Base-by-base conservation (phyloP, 92 coral and sea anemone species). In the Zoanthus sociatus region DNA sequence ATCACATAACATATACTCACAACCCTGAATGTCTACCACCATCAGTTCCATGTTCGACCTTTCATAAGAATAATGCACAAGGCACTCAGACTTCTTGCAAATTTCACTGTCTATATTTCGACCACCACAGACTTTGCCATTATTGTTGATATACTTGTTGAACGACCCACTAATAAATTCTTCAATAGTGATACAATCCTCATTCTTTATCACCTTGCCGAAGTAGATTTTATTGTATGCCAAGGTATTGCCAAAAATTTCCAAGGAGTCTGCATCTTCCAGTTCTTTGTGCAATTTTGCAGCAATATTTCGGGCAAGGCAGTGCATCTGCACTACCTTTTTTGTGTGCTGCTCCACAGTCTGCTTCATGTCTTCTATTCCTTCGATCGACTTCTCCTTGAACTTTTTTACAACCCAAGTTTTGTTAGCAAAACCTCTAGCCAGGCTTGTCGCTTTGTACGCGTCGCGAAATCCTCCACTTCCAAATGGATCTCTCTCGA, bases 21-120 rank as follows among this genome's bases (percentile, higher is more conserved):
- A 84, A 17, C 88, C 73, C 45, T 84, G 82, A 84, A 84, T 84
- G 81, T 84, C 88, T 60, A 73, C 47, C 20, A 84, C 79, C 71
- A 51, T 84, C 63, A 84, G 77, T 51, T 84, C 78, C 53, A n/a
- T 73, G 44, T 84, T 61, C 32, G 88, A 84, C 54, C 81, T 84
- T 70, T 84, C 81, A 63, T 42, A 84, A 11, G 79, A 33, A 42
- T 71, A 84, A 42, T 72, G 88, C 32, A 61, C 88, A 72, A 84
- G 50, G 79, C 72, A 72, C 51, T 84, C 82, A 15, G 88, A 55
- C 37, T 73, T 84, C 82, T 84, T 46, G 79, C 88, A 72, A 13
- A 84, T 4, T 54, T 72, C 71, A 5, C 32, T 18, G 42, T 54
- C 78, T 47, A 8, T 60, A 45, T 31, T 33, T 71, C 76, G 16